These are phyloP conservation scores for Novumbra hubbsi DNA, from an alignment of 2,797 vertebrate species.

Conservation along the genomic window DNA sequence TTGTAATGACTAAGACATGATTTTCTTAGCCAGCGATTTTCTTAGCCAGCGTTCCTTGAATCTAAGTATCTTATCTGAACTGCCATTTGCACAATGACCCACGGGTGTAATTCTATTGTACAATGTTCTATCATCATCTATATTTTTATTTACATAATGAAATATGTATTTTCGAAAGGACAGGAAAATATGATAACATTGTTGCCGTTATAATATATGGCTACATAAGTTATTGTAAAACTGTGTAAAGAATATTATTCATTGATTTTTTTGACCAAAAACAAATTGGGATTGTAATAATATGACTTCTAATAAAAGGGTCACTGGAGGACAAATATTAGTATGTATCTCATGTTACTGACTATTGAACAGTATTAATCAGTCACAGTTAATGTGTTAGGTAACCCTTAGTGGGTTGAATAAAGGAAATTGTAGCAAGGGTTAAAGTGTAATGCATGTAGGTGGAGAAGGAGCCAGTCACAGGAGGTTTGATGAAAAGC, in stretches of 20 bases:
- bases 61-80: not conserved
- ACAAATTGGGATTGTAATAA: not conserved
- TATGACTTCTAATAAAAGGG: slow-evolving; percentile 1
- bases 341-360: not conserved
- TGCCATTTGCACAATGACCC: slow-evolving; percentile 20
- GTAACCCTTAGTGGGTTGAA: too few species aligned
- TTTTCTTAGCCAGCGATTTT: slow-evolving; percentile 7
- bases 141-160: too few species aligned
- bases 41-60: slow-evolving; percentile 6
- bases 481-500: too few species aligned
- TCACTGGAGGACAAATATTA: slow-evolving; percentile 1
- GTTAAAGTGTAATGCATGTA: too few species aligned
- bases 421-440: too few species aligned
- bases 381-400: too few species aligned
- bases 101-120: slow-evolving; percentile 1
- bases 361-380: too few species aligned
- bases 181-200: not conserved
- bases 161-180: too few species aligned
- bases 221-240: not conserved
- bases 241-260: not conserved
- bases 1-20: slow-evolving; percentile 8
- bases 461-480: too few species aligned
- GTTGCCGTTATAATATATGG: not conserved
- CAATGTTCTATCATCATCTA: not conserved
- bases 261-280: not conserved